phyloP scores from a whole-genome alignment of 1,140 invertebrate species.

The Ceratina australensis region DNA sequence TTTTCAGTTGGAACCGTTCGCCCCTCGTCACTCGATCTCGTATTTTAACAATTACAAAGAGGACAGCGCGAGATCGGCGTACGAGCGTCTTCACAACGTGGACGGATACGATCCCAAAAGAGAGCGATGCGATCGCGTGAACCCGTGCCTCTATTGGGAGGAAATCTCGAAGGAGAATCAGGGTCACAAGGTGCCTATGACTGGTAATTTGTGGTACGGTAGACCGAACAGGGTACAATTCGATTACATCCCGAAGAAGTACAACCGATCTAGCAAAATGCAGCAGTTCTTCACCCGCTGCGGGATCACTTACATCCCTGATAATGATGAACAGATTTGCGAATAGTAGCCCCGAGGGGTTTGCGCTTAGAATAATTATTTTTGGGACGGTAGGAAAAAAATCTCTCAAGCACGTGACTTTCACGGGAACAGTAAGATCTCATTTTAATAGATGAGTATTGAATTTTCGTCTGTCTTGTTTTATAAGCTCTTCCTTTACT shows the following conservation, averaged over 20 bases:
- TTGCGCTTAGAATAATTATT: too few species aligned
- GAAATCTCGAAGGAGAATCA: slow-evolving; percentile 70
- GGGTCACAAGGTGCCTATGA: slow-evolving; percentile 62
- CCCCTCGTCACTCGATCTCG: slow-evolving; percentile 59
- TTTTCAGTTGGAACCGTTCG: slow-evolving; percentile 64
- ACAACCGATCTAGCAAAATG: slow-evolving; percentile 56
- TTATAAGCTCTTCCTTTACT: too few species aligned
- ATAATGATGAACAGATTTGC: neutral
- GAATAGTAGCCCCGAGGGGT: neutral
- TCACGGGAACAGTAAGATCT: too few species aligned
- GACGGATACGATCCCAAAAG: slow-evolving; percentile 63
- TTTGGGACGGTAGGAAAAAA: too few species aligned
- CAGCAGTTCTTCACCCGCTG: slow-evolving; percentile 38
- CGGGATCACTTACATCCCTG: neutral
- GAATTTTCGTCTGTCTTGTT: too few species aligned
- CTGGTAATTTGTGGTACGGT: slow-evolving; percentile 66
- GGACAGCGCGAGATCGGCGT: slow-evolving; percentile 50
- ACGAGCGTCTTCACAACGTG: slow-evolving; percentile 66
- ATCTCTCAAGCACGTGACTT: too few species aligned
- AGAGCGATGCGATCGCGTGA: slow-evolving; percentile 63
- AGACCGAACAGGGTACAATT: slow-evolving; percentile 66
- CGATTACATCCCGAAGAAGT: slow-evolving; percentile 65
- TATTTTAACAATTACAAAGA: slow-evolving; percentile 62
- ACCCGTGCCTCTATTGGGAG: slow-evolving; percentile 61
- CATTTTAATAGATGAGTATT: too few species aligned